These are phyloP conservation scores for Ovibos moschatus DNA, from an alignment of 2,113 vertebrate genomes.

Conservation along the genomic window DNA sequence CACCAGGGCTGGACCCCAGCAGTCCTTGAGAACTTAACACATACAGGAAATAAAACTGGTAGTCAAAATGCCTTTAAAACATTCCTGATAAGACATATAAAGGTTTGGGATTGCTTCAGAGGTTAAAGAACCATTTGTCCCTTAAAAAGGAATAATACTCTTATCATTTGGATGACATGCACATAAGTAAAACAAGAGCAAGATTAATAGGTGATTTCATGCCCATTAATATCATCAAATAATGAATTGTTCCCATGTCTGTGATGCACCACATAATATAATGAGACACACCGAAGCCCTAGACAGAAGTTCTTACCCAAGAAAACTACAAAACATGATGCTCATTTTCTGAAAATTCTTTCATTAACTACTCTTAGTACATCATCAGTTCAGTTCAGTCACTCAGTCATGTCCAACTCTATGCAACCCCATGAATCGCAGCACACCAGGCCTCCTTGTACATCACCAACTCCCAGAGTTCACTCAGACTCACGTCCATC, in stretches of 20 bases:
- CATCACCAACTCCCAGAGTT: no score
- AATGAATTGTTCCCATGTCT: not conserved
- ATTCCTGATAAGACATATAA: not conserved
- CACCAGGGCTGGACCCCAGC: no score
- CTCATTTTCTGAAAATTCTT: not conserved
- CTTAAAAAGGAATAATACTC: not conserved
- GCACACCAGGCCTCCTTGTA: no score
- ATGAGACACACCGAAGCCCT: not conserved
- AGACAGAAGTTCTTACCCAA: not conserved
- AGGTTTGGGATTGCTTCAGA: not conserved
- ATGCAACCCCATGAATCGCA: no score
- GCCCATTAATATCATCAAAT: not conserved
- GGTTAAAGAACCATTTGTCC: not conserved
- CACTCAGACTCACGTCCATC: no score
- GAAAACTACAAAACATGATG: not conserved
- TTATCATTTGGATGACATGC: not conserved
- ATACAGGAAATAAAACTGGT: constrained; percentile 1
- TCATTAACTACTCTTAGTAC: not conserved
- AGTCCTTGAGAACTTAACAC: not conserved
- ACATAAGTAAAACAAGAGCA: not conserved
- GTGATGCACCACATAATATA: not conserved
- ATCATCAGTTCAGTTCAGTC: no score
- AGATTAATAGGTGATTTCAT: not conserved
- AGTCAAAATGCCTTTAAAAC: not conserved
- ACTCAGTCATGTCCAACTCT: no score